Evolutionary conservation across 2,797 vertebrate species (phyloP), one percentile per base, ranked within the genome.

Genomic region (Luscinia megarhynchos): DNA sequence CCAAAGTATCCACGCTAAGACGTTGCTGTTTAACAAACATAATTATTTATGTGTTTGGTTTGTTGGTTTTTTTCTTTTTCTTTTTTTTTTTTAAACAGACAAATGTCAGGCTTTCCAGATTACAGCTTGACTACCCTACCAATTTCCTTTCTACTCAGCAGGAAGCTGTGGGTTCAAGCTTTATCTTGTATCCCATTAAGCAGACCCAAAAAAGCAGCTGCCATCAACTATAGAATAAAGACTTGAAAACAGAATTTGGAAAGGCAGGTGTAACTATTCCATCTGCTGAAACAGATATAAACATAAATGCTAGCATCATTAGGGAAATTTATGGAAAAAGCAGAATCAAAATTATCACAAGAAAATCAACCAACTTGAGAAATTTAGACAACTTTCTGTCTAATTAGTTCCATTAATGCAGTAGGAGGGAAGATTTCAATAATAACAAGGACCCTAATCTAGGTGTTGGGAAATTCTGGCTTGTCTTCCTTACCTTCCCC

Each of bases 121-220:
- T 88, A 76, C 80, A 89, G 80, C 53, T 76, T 67, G 51, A 34
- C 53, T 7, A 1, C 27, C 57, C 78, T 62, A 89, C 26, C 67
- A 80, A 69, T 54, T 93, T 79, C 86, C 86, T 93, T 87, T 80
- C 81, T 63, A 69, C 22, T 43, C 85, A 66, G 62, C 74, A 85
- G n/a, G 73, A 87, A 87, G 48, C 58, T 87, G 61, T 32, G 64
- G 45, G 50, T 78, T 92, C 85, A 81, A 62, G 58, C 48, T 79
- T 93, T 68, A 90, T 77, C 67, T 73, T 54, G 43, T 34, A 88
- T 53, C n/a, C 63, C 66, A 69, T 24, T 70, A 77, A 94, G 81
- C 21, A 79, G 16, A 41, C 16, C 45, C 11, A 11, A 62, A 67
- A 88, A 86, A 62, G 50, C 75, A 86, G 27, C 45, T 69, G 77